Evolutionary conservation across 2,888 invertebrate species (phyloP), one percentile per base, ranked within the genome.

Genomic region (Fragum whitleyi): DNA sequence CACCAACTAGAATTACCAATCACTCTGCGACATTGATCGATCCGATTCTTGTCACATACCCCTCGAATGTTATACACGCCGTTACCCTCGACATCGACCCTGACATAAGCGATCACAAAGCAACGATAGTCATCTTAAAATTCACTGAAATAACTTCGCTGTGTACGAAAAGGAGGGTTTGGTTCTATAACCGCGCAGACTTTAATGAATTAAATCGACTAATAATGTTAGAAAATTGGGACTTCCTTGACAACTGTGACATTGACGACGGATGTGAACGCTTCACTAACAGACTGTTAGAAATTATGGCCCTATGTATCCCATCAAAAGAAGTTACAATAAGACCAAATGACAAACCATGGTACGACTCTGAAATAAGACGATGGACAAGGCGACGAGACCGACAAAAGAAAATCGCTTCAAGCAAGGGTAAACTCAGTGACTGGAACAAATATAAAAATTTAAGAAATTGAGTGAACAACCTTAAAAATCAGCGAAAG

Each of bases 351-450:
- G 74, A 74, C 26, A 65, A 68, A 55, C 70, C 76, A 3, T 76
- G 76, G 76, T 76, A 69, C 47, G 62, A 70, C 36, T 70, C 70
- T 11, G 36, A 47, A 51, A 76, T 61, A 16, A 59, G 76, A 51
- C 21, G 47, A 28, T 14, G 14, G 16, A 29, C 39, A 39, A 42
- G 76, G 36, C 29, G n/a, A 53, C 42, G 70, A 23, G 76, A 76
- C 36, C 39, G 61, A 21, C 61, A 23, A 5, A 76, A 76, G 59
- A 32, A 39, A n/a, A 67, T n/a, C n/a, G 32, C 67, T 26, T 28
- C 47, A 26, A 53, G 19, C 23, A 29, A 65, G n/a, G 74, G 74
- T 11, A 29, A 32, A 55, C 29, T 6, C n/a, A 6, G 6, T 19
- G 67, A 74, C 55, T 74, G 53, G 67, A 26, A n/a, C 11, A 74